Evolutionary conservation across 2,888 invertebrate species (phyloP), one percentile per base, ranked within the genome.

Genomic region (Dolomedes plantarius): DNA sequence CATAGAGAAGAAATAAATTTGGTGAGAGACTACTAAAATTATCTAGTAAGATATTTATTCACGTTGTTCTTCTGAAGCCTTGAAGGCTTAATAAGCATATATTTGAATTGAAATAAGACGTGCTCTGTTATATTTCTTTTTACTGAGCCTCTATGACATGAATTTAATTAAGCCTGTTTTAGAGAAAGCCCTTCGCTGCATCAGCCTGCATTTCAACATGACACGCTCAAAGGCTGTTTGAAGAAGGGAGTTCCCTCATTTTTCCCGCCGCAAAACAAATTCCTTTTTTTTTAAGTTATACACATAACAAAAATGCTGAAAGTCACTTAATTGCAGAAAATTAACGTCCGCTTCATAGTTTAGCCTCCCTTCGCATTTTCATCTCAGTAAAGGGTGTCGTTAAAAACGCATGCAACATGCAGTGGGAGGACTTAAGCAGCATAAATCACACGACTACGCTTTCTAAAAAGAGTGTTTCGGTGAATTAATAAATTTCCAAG

Each of bases 251-350:
- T 56, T 19, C 41, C 41, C 56, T 23, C 56, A 56, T 23, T 5
- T 2, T 56, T 56, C 56, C 16, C 16, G 23, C 56, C 5, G 16
- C 23, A 19, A 56, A 19, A 56, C 23, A 56, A 19, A 56, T 3
- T 23, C 56, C 5, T 11, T 5, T 23, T 56, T 56, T 16, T 56
- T 19, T 19, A 56, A 23, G 23, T 19, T 56, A 56, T 16, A 16
- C 46, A 16, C 46, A 23, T 23, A n/a, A 56, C 36, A 56, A 56
- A 56, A 56, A 5, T 56, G 56, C 23, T 23, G 56, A 56, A 23
- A 56, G 56, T 56, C 56, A 23, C 56, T 56, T 56, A 56, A 56
- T 56, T 56, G 56, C 56, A 56, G 56, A 56, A 56, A 56, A 56
- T 56, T 56, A 56, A 56, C 19, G 56, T 56, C 56, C 23, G 56